Evolutionary conservation across 2,113 vertebrate species (phyloP), one percentile per base, ranked within the genome.

Genomic region (Oceanites oceanicus): DNA sequence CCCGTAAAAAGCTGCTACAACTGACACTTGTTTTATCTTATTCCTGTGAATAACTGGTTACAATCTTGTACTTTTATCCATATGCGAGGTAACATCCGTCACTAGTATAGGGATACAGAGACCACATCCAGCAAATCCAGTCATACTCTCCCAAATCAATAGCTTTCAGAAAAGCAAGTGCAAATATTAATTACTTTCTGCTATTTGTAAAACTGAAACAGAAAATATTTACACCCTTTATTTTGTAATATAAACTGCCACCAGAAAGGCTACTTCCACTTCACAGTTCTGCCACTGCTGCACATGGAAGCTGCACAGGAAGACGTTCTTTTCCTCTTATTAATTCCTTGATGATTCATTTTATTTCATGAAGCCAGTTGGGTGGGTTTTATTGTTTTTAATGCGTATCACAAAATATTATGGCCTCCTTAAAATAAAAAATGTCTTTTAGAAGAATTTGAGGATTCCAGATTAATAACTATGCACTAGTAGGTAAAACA

Each of bases 191-290:
- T 11, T 32, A 20, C 25, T 50, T 73, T 59, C 23, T 70, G 8
- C 23, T 23, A 1, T 3, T 30, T 13, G 13, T 53, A 75, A 70
- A 52, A 75, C 3, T 20, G 63, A 84, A 74, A 88, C 32, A 91
- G 59, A 94, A 95, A 72, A 94, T 36, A 61, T 42, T 74, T 23
- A 75, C 40, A 53, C 4, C 13, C 52, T 76, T 36, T 66, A 23
- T 91, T 92, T 90, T 86, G 76, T 67, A 96, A 84, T 27, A 23
- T 10, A 34, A 94, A 79, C 74, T 82, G 77, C 44, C 53, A 66
- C n/a, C 27, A 89, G 56, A 72, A 59, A 78, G n/a, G 40, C 61
- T 56, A 36, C 80, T 76, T 79, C 38, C 18, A 91, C 91, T 92
- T 92, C 73, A 67, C 62, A 95, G 55, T 30, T 82, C 77, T 79